phyloP scores from a whole-genome alignment of 1,140 invertebrate species.

The Anastrepha ludens region DNA sequence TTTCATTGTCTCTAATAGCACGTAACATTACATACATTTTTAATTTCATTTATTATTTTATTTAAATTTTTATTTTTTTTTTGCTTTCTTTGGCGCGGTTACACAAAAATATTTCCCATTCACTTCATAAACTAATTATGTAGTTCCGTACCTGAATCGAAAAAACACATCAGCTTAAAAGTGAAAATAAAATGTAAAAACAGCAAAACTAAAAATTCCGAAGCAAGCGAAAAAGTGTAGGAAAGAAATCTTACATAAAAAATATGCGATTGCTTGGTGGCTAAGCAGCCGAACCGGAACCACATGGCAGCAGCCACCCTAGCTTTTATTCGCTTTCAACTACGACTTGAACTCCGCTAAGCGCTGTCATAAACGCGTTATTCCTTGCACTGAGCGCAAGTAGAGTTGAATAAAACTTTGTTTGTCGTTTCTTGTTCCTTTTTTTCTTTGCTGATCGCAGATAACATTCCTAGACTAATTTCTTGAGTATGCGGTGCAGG shows the following conservation, averaged over 20 bases:
- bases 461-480: constrained; percentile 20
- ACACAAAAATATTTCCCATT: constrained; percentile 25
- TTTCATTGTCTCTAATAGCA: not conserved
- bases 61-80: constrained; percentile 6
- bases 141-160: constrained; percentile 1
- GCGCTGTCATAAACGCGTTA: not conserved
- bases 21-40: not conserved
- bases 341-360: not conserved
- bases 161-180: constrained; percentile 37
- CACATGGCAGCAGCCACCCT: constrained; percentile 25
- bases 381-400: not conserved
- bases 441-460: not conserved
- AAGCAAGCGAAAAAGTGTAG: not conserved
- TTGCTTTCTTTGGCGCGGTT: not conserved
- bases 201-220: not conserved
- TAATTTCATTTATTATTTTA: not conserved
- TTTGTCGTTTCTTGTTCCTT: not conserved
- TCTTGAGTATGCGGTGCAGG: not conserved
- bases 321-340: constrained; percentile 20
- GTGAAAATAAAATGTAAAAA: constrained; percentile 23
- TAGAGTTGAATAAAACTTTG: not conserved
- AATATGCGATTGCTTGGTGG: constrained; percentile 2
- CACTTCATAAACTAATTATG: constrained; percentile 45
- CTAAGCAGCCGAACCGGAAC: constrained; percentile 1
- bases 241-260: constrained; percentile 29